phyloP scores from a whole-genome alignment of 2,888 invertebrate species.

The Pseudococcus jackbeardsleyi region DNA sequence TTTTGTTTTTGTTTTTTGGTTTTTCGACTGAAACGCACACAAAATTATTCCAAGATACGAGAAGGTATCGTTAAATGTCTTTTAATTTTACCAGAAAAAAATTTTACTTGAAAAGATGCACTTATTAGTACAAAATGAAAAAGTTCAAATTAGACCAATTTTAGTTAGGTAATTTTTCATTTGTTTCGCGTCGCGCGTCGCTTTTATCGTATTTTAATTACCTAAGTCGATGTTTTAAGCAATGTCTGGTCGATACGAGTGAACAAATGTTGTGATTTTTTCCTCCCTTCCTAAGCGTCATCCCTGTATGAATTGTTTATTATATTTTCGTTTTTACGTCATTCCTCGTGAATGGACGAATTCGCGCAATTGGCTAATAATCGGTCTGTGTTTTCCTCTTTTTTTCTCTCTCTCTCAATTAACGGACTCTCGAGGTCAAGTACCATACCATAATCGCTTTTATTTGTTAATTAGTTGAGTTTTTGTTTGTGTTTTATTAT shows the following conservation, averaged over 20 bases:
- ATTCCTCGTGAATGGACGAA: conserved; percentile 17
- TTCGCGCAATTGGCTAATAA: conserved; percentile 38
- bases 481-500: conserved; percentile 42
- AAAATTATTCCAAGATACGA: conserved; percentile 9
- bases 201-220: background rate
- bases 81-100: background rate
- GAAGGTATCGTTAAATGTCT: conserved; percentile 18
- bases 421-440: conserved; percentile 14
- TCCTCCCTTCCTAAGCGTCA: background rate
- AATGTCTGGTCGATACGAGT: conserved; percentile 29
- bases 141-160: conserved; percentile 20
- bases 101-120: background rate
- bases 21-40: conserved; percentile 16
- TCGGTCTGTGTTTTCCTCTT: background rate
- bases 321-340: background rate
- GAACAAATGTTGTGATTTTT: conserved; percentile 34
- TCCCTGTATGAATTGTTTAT: background rate
- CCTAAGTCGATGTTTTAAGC: conserved; percentile 25
- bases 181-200: background rate
- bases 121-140: conserved; percentile 23
- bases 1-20: background rate
- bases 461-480: conserved; percentile 31
- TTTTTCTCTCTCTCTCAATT: background rate
- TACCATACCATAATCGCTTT: conserved; percentile 45
- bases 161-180: conserved; percentile 12